Evolutionary conservation across 2,888 invertebrate species (phyloP).

Genomic region (Drosophila picticornis): DNA sequence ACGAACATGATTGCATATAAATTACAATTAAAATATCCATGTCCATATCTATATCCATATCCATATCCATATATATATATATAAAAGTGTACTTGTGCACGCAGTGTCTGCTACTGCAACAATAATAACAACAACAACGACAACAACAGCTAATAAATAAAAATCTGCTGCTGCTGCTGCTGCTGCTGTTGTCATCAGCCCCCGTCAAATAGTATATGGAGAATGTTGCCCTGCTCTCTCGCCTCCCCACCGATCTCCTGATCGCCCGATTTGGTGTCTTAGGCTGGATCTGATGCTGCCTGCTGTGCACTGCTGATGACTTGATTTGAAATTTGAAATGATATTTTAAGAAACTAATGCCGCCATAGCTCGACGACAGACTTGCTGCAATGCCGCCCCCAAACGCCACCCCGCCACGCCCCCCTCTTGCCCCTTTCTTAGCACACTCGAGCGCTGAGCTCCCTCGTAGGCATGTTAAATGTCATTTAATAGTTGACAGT

Average conservation of each 20-base stretch:
- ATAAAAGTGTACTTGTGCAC: conserved; percentile 32
- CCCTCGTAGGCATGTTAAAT: conserved; percentile 81
- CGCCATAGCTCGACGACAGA: conserved; percentile 56
- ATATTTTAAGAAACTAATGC: conserved; percentile 78
- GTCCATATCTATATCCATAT: conserved; percentile 25
- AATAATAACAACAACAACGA: conserved; percentile 5
- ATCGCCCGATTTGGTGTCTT: conserved; percentile 35
- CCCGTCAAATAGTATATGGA: conserved; percentile 20
- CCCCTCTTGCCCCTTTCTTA: conserved; percentile 6
- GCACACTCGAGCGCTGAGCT: conserved; percentile 13
- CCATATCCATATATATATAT: conserved; percentile 12
- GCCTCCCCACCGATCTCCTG: conserved; percentile 1
- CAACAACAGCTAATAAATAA: conserved; percentile 47
- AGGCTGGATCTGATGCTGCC: conserved; percentile 44
- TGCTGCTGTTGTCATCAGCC: conserved; percentile 30
- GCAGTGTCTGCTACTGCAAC: conserved; percentile 28
- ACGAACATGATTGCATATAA: conserved; percentile 70
- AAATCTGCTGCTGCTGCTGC: conserved; percentile 26
- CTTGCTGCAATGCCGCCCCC: not conserved
- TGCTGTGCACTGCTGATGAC: conserved; percentile 61
- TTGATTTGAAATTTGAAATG: conserved; percentile 77
- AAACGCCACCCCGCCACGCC: not conserved
- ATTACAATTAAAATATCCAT: conserved; percentile 69
- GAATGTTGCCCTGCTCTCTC: conserved; percentile 16
- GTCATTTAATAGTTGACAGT: conserved; percentile 84